These are phyloP conservation scores for Cettia cetti DNA, from an alignment of 2,113 vertebrate species.

Conservation along the genomic window DNA sequence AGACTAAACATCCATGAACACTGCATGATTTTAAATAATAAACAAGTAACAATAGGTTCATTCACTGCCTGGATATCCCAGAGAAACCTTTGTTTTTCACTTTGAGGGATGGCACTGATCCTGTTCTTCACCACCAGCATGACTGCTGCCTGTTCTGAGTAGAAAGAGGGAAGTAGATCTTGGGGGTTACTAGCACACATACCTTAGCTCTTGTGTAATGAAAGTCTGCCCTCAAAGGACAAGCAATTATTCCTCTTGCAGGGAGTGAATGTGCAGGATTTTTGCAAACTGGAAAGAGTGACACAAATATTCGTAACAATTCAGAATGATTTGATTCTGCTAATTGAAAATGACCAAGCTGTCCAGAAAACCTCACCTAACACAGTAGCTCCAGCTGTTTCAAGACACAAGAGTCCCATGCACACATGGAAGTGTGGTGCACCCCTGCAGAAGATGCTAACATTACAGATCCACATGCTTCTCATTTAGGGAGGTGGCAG, in stretches of 20 bases:
- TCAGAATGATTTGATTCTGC: not conserved
- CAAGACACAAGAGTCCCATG: fast-evolving
- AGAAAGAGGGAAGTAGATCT: not conserved
- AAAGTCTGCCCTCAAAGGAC: not conserved
- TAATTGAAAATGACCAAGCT: not conserved
- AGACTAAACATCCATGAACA: not conserved
- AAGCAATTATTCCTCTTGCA: not conserved
- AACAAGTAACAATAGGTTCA: not conserved
- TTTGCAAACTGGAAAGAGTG: not conserved
- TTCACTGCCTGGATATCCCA: not conserved
- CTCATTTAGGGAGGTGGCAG: not conserved
- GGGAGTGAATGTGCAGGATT: not conserved
- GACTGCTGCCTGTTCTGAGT: not conserved
- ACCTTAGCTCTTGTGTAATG: not conserved
- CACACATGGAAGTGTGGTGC: fast-evolving
- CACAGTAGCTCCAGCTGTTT: not conserved
- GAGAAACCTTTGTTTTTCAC: not conserved
- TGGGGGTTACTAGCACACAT: not conserved
- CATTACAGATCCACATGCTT: not conserved
- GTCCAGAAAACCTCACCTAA: not conserved
- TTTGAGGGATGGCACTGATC: not conserved
- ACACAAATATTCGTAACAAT: not conserved
- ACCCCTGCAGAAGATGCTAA: not conserved
- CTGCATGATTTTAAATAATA: not conserved
- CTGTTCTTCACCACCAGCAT: not conserved